Base-by-base conservation (phyloP, 2,888 invertebrate genomes). In the Halocaridina rubra region DNA sequence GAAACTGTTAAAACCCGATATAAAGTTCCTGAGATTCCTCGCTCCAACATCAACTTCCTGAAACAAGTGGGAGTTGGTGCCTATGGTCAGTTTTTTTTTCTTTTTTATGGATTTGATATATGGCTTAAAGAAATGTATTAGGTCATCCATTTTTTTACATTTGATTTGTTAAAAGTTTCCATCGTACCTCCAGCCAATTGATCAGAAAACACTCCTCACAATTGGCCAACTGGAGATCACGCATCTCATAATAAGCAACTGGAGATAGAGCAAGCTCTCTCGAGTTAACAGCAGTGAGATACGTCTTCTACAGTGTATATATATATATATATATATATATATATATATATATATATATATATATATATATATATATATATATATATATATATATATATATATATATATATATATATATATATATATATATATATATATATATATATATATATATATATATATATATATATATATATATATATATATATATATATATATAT, bases 381-480 rank as follows among this genome's bases (percentile, higher is more conserved):
- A 32, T 33, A 72, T 33, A 72, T 33, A 72, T 19, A 32, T 33
- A 72, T 71, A 71, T 32, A 71, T 71, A 71, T 71, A 71, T 32
- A 71, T 71, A 71, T 71, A 71, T 32, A 71, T 71, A 71, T 67
- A 67, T 24, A 67, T 67, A 67, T 67, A 67, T 24, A 67, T 67
- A 67, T 67, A 67, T n/a, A 3, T 75, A 39, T 46, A 75, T 24
- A 27, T 72, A 53, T 32, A 57, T 24, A 27, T 46, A 27, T 46
- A 53, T 46, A 75, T 53, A 13, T 24, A 27, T 24, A 16, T 19
- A 74, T 74, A 29, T 24, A 74, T 30, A 29, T 24, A 30, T 7
- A 30, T 74, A 24, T 74, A 24, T 29, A 74, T 24, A 24, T 30
- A 74, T 30, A 74, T 16, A 74, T 30, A 24, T 72, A 74, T 30